Evolutionary conservation across 2,113 vertebrate genomes (phyloP).

Genomic region (Gallinago media): DNA sequence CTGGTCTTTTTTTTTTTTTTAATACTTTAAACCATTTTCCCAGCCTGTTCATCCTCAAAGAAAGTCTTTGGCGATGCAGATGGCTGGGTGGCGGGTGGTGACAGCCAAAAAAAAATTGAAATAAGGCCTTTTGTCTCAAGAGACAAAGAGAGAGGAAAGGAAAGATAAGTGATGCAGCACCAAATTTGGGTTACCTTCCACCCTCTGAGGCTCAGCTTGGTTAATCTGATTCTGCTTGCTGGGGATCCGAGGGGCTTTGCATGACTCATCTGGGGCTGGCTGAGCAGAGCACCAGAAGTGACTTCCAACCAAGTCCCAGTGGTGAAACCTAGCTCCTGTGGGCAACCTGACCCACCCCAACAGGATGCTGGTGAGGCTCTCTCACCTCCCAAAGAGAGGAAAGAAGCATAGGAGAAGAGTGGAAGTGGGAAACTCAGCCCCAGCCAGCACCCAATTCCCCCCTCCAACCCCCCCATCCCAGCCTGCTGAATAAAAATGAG

Average conservation of each 20-base stretch:
- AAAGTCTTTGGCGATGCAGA: not conserved
- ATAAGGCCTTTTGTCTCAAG: not conserved
- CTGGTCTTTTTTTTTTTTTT: not conserved
- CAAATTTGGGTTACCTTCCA: not conserved
- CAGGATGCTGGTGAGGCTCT: not conserved
- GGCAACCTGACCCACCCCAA: not conserved
- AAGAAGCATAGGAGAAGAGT: not conserved
- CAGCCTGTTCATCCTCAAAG: not conserved
- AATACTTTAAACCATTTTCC: not conserved
- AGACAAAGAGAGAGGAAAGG: not conserved
- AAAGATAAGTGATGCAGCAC: not conserved
- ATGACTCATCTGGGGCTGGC: rapidly evolving
- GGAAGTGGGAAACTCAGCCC: not conserved
- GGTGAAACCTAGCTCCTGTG: not conserved
- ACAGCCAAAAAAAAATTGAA: not conserved
- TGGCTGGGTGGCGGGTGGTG: not conserved
- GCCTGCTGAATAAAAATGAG: not conserved
- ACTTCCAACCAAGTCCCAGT: rapidly evolving
- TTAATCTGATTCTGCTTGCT: not conserved
- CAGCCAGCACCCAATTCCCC: not conserved
- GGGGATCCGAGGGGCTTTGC: not conserved
- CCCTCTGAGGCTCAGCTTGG: not conserved
- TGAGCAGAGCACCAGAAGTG: not conserved
- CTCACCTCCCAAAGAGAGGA: not conserved
- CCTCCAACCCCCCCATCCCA: not conserved